phyloP scores from a whole-genome alignment of 1,140 invertebrate genomes.

The Anastrepha ludens region DNA sequence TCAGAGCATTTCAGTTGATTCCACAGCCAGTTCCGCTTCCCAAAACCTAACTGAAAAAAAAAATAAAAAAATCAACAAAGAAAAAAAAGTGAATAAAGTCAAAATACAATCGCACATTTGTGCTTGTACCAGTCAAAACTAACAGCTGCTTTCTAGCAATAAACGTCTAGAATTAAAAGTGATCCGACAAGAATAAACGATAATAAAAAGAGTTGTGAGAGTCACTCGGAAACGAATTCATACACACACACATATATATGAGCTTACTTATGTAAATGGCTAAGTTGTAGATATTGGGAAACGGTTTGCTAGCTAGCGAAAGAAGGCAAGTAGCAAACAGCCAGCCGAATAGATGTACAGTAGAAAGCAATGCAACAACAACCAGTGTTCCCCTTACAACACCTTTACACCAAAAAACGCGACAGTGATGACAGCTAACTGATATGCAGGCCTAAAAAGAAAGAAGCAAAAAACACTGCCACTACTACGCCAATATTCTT shows the following conservation, averaged over 20 bases:
- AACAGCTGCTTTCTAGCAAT: conserved; percentile 12
- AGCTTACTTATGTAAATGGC: no score
- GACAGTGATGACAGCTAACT: background rate
- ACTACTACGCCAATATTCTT: background rate
- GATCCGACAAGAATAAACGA: background rate
- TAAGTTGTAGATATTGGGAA: background rate
- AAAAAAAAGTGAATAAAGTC: background rate
- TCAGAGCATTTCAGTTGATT: background rate
- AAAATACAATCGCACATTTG: no score
- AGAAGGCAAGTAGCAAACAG: background rate
- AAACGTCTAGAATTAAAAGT: background rate
- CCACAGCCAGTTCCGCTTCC: conserved; percentile 16
- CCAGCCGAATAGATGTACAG: background rate
- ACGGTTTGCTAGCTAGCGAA: background rate
- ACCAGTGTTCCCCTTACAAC: background rate
- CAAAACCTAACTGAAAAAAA: background rate
- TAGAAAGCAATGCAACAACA: background rate
- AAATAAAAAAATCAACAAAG: background rate
- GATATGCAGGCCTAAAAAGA: background rate
- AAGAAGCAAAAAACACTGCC: background rate
- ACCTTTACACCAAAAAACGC: background rate
- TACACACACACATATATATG: no score
- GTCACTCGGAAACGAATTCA: background rate
- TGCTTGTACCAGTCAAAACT: background rate
- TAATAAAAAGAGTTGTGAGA: background rate